Base-by-base conservation (phyloP, 37 sponge, comb jelly and placozoan genomes). In the Diacarnus erythraeanus region DNA sequence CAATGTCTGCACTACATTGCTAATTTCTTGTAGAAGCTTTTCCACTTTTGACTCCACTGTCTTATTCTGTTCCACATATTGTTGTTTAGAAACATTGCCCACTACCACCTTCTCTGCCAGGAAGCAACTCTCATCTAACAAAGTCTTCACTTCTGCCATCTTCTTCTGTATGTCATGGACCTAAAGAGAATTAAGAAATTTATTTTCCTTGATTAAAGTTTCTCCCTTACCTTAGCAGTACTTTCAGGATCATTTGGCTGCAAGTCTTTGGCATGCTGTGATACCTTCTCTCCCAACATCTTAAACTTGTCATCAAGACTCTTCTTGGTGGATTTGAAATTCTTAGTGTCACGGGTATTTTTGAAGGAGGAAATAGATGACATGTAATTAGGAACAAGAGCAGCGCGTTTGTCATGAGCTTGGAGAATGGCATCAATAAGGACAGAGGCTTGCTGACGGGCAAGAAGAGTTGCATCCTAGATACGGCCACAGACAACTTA, bases 391-490 rank as follows among this genome's bases (percentile, higher is more conserved):
- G 64, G 42, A 6, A 72, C 60, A 10, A 91, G 75, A 22, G 63
- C 57, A 5, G 58, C 42, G 35, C 80, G 75, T 2, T 51, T 36
- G 64, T 82, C 83, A 31, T 57, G 72, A 27, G 84, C 77, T 25
- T 27, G 31, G 1, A 59, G 42, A 56, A 91, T 79, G 18, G 63
- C 21, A 18, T 86, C 92, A 64, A 81, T 72, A 12, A 87, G 31
- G 0, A 87, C 87, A 12, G 74, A 76, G 3, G 92, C 83, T 21
- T 87, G 80, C 39, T 87, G 84, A 73, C 77, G 59, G n/a, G 88
- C 77, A 30, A 87, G 39, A 34, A 87, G 66, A 0, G 61, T 78
- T 35, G 76, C 38, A 72, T 88, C 80, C 82, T 87, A 43, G 33
- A 59, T 27, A 26, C 2, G 58, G 30, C n/a, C 4, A 38, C 21